Percentiles rank a stretch among this genome's conserved stretches.
These are phyloP conservation scores for Rhagophthalmus giganteus DNA, from an alignment of 2,888 invertebrate genomes.

Conservation along the genomic window DNA sequence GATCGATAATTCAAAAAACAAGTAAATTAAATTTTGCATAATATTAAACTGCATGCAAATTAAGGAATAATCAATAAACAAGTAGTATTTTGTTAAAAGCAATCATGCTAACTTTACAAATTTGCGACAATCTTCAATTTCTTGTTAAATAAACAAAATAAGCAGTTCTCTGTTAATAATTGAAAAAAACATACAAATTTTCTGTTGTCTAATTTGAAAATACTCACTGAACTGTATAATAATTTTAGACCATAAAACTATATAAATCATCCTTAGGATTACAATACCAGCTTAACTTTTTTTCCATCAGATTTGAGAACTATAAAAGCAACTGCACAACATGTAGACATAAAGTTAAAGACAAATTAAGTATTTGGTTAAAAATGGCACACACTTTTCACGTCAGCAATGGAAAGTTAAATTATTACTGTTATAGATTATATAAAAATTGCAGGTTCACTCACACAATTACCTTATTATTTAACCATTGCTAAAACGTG, in stretches of 20 bases:
- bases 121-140: background rate
- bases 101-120: no score
- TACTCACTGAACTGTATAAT: no score
- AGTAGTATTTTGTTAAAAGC: no score
- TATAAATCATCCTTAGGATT: background rate
- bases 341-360: background rate
- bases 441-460: slow-evolving; percentile 42
- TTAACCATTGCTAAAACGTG: slow-evolving; percentile 55
- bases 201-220: no score
- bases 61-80: no score
- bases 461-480: slow-evolving; percentile 53
- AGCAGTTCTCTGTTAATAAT: no score
- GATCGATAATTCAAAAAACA: no score
- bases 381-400: slow-evolving; percentile 51
- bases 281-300: background rate
- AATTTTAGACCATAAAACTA: no score
- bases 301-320: background rate
- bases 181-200: no score
- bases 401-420: slow-evolving; percentile 56
- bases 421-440: slow-evolving; percentile 34
- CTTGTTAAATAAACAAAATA: background rate
- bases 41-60: background rate
- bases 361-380: slow-evolving; percentile 6
- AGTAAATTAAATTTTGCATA: no score
- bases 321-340: background rate